Evolutionary conservation across 2,888 invertebrate species (phyloP).

Genomic region (Hartigia nigra): DNA sequence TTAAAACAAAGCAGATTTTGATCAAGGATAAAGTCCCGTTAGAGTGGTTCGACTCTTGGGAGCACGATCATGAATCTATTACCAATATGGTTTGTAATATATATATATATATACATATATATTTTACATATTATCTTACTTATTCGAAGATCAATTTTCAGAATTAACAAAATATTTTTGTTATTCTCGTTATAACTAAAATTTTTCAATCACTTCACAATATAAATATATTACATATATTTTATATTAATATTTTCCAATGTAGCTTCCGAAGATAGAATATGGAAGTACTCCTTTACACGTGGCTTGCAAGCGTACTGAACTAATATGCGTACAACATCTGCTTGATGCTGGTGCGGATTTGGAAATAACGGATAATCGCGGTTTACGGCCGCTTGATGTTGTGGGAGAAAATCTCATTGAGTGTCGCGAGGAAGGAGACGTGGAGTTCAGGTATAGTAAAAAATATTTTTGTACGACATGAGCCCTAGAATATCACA

Average conservation of each 20-base stretch:
- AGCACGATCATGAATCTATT: slow-evolving; percentile 63
- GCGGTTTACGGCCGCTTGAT: slow-evolving; percentile 68
- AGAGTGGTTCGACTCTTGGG: slow-evolving; percentile 68
- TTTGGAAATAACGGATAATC: slow-evolving; percentile 64
- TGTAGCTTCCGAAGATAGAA: slow-evolving; percentile 66
- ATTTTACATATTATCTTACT: no score
- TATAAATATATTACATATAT: no score
- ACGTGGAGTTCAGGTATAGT: slow-evolving; percentile 36
- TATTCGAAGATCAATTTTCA: no score
- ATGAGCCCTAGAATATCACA: no score
- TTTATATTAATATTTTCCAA: no score
- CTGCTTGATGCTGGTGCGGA: slow-evolving; percentile 69
- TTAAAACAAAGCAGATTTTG: slow-evolving; percentile 41
- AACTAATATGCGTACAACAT: slow-evolving; percentile 67
- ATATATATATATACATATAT: no score
- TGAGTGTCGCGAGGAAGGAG: slow-evolving; percentile 50
- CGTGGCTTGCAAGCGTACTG: slow-evolving; percentile 69
- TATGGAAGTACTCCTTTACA: slow-evolving; percentile 73
- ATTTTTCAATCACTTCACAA: no score
- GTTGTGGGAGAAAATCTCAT: slow-evolving; percentile 65
- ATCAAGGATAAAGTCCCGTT: slow-evolving; percentile 62
- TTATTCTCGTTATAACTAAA: no score
- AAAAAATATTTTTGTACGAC: not conserved
- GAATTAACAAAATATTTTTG: no score
- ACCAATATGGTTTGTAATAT: slow-evolving; percentile 15